phyloP scores from a whole-genome alignment of 1,140 invertebrate genomes.

The Zaprionus kolodkinae region DNA sequence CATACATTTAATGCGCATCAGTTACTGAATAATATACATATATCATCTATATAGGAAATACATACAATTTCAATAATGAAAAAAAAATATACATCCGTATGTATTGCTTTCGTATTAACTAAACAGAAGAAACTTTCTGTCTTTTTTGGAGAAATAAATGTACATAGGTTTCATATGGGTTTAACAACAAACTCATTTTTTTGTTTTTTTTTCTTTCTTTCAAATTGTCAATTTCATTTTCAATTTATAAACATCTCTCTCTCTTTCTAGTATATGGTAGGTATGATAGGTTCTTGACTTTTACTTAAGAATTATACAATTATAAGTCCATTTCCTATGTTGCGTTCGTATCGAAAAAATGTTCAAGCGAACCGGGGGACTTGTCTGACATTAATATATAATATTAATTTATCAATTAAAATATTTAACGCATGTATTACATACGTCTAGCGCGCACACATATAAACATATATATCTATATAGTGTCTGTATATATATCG shows the following conservation, averaged over 20 bases:
- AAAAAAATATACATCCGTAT: conserved; percentile 28
- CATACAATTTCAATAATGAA: conserved; percentile 21
- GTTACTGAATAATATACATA: conserved; percentile 15
- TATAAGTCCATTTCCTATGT: conserved; percentile 15
- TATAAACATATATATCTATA: conserved; percentile 56
- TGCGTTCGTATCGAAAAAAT: conserved; percentile 60
- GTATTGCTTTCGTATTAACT: conserved; percentile 39
- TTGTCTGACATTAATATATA: conserved; percentile 81
- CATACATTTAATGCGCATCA: conserved; percentile 41
- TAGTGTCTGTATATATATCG: conserved; percentile 7
- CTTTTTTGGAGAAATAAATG: conserved; percentile 20
- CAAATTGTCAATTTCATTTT: conserved; percentile 35
- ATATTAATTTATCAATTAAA: conserved; percentile 73
- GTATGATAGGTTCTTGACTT: conserved; percentile 44
- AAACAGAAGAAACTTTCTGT: conserved; percentile 28
- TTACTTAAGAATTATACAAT: conserved; percentile 26
- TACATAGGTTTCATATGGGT: conserved; percentile 23
- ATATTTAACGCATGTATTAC: conserved; percentile 53
- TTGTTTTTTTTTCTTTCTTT: too few species aligned
- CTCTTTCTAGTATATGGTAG: conserved; percentile 11
- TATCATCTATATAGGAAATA: conserved; percentile 37
- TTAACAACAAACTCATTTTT: conserved; percentile 27
- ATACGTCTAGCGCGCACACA: conserved; percentile 58
- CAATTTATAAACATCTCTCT: conserved; percentile 22
- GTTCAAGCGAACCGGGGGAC: conserved; percentile 53